A percentile compares a stretch with the other conserved stretches of the same genome.
phyloP scores from a whole-genome alignment of 2,797 vertebrate genomes.

The Spea hammondii region DNA sequence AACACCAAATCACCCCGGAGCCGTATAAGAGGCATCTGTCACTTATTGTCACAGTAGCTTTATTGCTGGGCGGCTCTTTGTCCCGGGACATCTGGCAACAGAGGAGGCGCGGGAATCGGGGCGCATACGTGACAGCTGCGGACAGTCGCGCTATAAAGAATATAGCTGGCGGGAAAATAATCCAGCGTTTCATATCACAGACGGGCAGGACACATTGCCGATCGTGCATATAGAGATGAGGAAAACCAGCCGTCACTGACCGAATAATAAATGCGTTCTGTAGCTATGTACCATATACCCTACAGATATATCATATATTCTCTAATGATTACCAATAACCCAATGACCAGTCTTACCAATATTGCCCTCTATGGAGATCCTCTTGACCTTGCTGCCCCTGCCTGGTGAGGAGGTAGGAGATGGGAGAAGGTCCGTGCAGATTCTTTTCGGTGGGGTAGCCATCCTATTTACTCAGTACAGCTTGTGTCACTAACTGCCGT shows the following conservation, averaged over 20 bases:
- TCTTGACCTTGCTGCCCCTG: slow-evolving; percentile 64
- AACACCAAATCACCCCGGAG: too few species aligned
- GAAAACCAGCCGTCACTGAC: neutral
- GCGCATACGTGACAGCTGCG: neutral
- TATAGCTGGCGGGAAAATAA: neutral
- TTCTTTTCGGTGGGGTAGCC: slow-evolving; percentile 76
- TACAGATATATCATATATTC: neutral
- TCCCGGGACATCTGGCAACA: neutral
- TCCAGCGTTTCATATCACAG: too few species aligned
- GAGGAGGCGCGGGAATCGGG: neutral
- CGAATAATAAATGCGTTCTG: neutral
- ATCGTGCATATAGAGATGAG: neutral
- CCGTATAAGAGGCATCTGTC: too few species aligned
- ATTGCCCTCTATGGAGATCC: slow-evolving; percentile 87
- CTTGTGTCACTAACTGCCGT: neutral
- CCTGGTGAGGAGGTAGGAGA: slow-evolving; percentile 54
- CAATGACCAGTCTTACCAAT: slow-evolving; percentile 76
- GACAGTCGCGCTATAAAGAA: neutral
- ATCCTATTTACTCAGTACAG: slow-evolving; percentile 58
- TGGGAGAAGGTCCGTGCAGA: slow-evolving; percentile 55
- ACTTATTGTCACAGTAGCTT: too few species aligned
- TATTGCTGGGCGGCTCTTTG: neutral
- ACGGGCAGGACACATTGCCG: too few species aligned
- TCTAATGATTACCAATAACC: neutral
- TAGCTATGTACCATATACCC: neutral